A percentile compares a stretch with the other conserved stretches of the same genome.
Conservation (phyloP, 2,113 vertebrate species). For the Polyodon spathula region DNA sequence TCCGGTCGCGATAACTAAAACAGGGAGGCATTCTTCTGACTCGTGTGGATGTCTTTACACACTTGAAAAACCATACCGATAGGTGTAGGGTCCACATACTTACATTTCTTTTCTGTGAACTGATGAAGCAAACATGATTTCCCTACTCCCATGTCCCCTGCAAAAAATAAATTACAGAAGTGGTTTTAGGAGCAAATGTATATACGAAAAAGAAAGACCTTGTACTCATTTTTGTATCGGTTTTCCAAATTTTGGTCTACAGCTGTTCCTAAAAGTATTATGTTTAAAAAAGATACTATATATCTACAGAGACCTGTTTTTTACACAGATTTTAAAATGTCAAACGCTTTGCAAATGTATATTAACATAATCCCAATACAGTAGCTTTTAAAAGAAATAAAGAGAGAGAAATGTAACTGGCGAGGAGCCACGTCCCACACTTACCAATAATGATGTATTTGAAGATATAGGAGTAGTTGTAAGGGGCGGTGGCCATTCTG, state of each 20-base stretch:
- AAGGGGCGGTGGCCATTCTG: conserved; percentile 95
- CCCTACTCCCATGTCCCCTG: conserved; percentile 96
- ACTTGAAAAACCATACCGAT: too few species aligned
- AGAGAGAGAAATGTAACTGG: neutral
- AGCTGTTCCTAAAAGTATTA: too few species aligned
- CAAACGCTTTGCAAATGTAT: too few species aligned
- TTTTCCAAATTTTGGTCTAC: too few species aligned
- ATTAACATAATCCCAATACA: too few species aligned
- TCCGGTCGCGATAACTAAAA: too few species aligned
- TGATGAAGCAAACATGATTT: conserved; percentile 97
- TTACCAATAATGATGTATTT: conserved; percentile 99
- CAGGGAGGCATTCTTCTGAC: too few species aligned
- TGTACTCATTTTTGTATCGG: neutral
- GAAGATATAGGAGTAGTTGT: conserved; percentile 99
- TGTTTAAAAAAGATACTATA: neutral
- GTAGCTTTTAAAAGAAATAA: neutral
- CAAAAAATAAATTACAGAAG: conserved; percentile 16
- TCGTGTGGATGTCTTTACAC: too few species aligned
- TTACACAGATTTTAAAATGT: too few species aligned
- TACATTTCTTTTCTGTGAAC: conserved; percentile 98
- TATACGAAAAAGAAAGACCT: neutral
- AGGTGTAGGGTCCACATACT: conserved; percentile 40
- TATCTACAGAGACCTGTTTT: neutral
- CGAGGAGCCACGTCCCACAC: conserved; percentile 32
- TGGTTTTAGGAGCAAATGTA: neutral